A percentile compares a stretch with the other conserved stretches of the same genome.
phyloP scores from a whole-genome alignment of 2,797 vertebrate species.

The Thalassophryne amazonica region DNA sequence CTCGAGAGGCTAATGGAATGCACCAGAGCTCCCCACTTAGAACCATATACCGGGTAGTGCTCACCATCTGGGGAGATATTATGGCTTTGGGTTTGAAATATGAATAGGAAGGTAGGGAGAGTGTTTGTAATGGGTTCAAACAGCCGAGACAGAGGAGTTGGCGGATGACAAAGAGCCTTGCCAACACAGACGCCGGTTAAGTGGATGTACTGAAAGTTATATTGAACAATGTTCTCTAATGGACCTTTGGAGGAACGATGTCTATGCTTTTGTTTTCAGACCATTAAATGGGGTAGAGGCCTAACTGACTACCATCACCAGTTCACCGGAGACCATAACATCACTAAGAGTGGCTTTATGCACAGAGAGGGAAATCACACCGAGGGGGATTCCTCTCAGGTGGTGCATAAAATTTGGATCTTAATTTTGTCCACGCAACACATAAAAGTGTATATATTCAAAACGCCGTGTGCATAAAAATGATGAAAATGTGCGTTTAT shows the following conservation, averaged over 20 bases:
- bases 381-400: neutral
- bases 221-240: conserved; percentile 61
- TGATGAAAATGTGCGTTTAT: too few relatives aligned
- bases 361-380: neutral
- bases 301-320: conserved; percentile 34
- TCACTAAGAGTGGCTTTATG: conserved; percentile 31
- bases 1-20: conserved; percentile 70
- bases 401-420: rapidly evolving
- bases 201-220: conserved; percentile 57
- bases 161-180: conserved; percentile 38
- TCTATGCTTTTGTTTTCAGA: conserved; percentile 49
- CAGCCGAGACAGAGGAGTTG: conserved; percentile 48
- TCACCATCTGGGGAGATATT: conserved; percentile 71
- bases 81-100: conserved; percentile 67
- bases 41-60: conserved; percentile 42
- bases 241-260: conserved; percentile 38
- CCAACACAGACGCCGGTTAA: conserved; percentile 35
- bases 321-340: conserved; percentile 35
- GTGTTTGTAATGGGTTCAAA: conserved; percentile 65
- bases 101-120: conserved; percentile 39
- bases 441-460: too few relatives aligned
- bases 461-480: too few relatives aligned
- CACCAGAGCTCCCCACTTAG: conserved; percentile 49
- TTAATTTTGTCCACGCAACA: too few relatives aligned
- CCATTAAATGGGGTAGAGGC: conserved; percentile 48